These are phyloP conservation scores for Herpetotheres cachinnans DNA, from an alignment of 2,113 vertebrate genomes.

Conservation along the genomic window DNA sequence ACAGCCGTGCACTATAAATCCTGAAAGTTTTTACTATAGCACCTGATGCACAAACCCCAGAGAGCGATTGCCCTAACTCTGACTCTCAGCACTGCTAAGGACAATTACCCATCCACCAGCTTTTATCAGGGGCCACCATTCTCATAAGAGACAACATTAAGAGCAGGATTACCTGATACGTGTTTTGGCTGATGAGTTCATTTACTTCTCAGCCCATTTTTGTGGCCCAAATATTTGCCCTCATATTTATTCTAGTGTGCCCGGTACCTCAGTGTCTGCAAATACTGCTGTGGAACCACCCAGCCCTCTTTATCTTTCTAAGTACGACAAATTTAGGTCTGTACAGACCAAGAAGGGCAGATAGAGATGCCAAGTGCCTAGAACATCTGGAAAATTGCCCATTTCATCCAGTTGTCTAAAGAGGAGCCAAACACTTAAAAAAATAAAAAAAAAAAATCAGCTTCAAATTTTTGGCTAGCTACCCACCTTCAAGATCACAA, in stretches of 20 bases:
- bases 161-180: background rate
- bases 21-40: background rate
- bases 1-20: background rate
- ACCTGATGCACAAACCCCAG: background rate
- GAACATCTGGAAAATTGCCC: conserved; percentile 16
- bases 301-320: background rate
- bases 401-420: background rate
- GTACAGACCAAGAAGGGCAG: background rate
- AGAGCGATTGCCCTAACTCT: background rate
- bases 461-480: background rate
- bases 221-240: background rate
- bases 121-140: background rate
- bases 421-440: background rate
- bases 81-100: background rate
- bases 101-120: background rate
- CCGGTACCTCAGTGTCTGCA: background rate
- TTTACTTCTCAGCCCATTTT: background rate
- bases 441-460: background rate
- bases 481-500: background rate
- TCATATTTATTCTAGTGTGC: background rate
- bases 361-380: background rate
- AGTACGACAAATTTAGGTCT: background rate
- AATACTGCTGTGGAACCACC: background rate
- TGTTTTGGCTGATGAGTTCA: background rate
- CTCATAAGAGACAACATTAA: background rate